Conservation (phyloP, 2,888 invertebrate species). For the Ichneumoninae sp. region DNA sequence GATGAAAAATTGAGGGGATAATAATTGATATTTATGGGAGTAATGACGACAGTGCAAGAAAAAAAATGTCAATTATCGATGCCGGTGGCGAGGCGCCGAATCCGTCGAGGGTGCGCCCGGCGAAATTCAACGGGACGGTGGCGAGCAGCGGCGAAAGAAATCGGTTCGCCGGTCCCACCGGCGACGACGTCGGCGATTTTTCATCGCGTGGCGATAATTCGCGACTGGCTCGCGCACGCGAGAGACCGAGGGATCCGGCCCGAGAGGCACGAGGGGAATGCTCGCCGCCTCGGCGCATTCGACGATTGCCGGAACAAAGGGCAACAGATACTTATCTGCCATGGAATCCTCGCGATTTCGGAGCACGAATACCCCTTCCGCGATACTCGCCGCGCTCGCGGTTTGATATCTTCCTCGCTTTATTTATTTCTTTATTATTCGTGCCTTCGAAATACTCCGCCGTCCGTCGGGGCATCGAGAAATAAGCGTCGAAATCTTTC, state of each 20-base stretch:
- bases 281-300: conserved; percentile 55
- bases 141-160: conserved; percentile 20
- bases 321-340: conserved; percentile 57
- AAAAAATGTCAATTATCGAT: conserved; percentile 21
- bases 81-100: conserved; percentile 10
- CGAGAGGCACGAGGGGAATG: conserved; percentile 52
- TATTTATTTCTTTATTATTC: conserved; percentile 19
- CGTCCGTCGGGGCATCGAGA: neutral
- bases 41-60: neutral
- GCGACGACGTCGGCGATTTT: conserved; percentile 30
- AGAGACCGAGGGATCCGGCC: conserved; percentile 25
- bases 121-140: conserved; percentile 19
- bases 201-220: conserved; percentile 46
- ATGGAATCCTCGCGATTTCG: conserved; percentile 61
- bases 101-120: conserved; percentile 21
- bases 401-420: conserved; percentile 37
- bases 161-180: conserved; percentile 6
- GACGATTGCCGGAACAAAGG: conserved; percentile 59
- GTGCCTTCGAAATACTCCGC: neutral
- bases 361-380: conserved; percentile 29
- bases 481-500: conserved; percentile 5
- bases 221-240: conserved; percentile 11
- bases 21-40: neutral
- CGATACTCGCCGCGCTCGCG: neutral
- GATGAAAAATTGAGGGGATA: neutral